Evolutionary conservation across 2,113 vertebrate species (phyloP), one percentile per base, ranked within the genome.

Genomic region (Mormoops blainvillei): DNA sequence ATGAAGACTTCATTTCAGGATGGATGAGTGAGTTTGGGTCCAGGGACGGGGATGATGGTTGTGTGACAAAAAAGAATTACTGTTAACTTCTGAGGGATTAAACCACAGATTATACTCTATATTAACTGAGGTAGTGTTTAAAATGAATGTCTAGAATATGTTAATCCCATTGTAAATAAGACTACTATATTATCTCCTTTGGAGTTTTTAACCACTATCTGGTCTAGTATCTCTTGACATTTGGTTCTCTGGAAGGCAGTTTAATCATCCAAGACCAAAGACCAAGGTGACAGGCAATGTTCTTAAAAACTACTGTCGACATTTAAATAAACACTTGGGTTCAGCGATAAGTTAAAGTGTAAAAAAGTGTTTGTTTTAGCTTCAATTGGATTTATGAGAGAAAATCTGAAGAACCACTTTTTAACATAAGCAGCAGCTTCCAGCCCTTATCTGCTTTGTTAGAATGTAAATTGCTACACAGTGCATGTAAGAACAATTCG

Each of bases 111-210:
- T 94, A 97, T 74, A 98, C 52, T 98, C 98, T 98, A 95, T 93
- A 71, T 97, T 98, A 98, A 98, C 97, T 98, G 98, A 99, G 98
- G 98, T 99, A 99, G 98, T 98, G 97, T 98, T 98, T 98, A 97
- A 98, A 98, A 98, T 97, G 97, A 98, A 97, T 98, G 97, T 98
- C 89, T 98, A 97, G 97, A 95, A 98, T 97, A 97, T 1, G 92
- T 96, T 97, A 98, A 95, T 97, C 98, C 97, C 97, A 91, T 97
- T 97, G 97, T 95, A 94, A 87, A 31, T 87, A 97, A 97, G 97
- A 98, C 89, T 96, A 98, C 97, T 98, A 97, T 94, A 95, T 96
- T 92, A 98, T 87, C 98, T 98, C 98, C 98, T 98, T 98, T 98
- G 98, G 98, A 98, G 97, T 97, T 98, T 98, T 98, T 89, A 97